Base-by-base conservation (phyloP, 1,140 invertebrate species). In the Charaxes varanes region DNA sequence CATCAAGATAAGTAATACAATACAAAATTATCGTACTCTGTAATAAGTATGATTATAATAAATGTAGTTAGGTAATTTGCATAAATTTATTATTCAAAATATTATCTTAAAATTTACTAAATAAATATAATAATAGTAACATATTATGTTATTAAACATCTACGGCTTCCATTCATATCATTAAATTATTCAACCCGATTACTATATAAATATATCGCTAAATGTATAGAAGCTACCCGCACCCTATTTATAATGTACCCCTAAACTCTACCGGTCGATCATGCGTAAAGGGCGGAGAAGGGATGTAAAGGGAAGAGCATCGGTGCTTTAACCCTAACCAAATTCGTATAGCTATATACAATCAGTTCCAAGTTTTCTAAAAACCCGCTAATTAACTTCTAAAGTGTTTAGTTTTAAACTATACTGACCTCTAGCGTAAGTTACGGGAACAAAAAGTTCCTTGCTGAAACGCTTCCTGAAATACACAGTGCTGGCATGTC, bases 381-480 rank as follows among this genome's bases (percentile, higher is more conserved):
- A 36, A 6, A 24, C 14, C 2, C 28, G n/a, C 6, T 35, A 37
- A 44, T 41, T 31, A 42, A 28, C 21, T 18, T 13, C 14, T 27
- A 22, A 41, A 30, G 14, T 6, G 7, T 15, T 28, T 4, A 38
- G 36, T 26, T 53, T 41, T 56, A 57, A 50, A 59, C 15, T 21
- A 68, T 78, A 83, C 79, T 81, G 79, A 83, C 79, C 76, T 83
- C 79, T 83, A 83, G 79, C 63, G 79, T 72, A 54, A 76, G 52
- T 68, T 77, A 79, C 62, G 67, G 56, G 68, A 81, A 81, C 71
- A 55, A 73, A 79, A 83, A 83, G 74, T 83, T 83, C 63, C 60
- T 62, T 64, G 38, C 77, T 81, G 76, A 70, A 83, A 72, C 56
- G 65, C 71, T 81, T 83, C 79, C 77, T 79, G 79, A 83, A 83